Evolutionary conservation across 30 jellyfish, hydroid and myxozoan species (phyloP).

Genomic region (Hydra vulgaris): DNA sequence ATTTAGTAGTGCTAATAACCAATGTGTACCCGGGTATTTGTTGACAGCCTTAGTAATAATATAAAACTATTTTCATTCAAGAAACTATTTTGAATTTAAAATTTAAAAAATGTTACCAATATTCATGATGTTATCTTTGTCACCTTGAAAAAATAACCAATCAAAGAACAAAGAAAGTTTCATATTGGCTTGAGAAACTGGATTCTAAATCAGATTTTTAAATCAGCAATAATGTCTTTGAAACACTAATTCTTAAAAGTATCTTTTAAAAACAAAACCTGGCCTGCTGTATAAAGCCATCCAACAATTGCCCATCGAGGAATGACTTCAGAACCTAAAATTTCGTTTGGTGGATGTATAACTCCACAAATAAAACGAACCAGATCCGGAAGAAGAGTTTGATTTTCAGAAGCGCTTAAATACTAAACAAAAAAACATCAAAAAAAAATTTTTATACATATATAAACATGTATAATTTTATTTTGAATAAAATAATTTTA

Average conservation of each 20-base stretch:
- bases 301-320: slow-evolving; percentile 99
- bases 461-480: no score
- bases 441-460: neutral
- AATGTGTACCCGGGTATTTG: no score
- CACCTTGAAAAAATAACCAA: slow-evolving; percentile 83
- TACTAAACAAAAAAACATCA: slow-evolving; percentile 32
- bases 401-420: slow-evolving; percentile 72
- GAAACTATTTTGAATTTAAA: no score
- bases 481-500: no score
- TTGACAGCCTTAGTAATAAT: no score
- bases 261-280: slow-evolving; percentile 29
- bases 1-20: no score
- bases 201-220: slow-evolving; percentile 41
- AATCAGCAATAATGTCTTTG: no score
- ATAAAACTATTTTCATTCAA: no score
- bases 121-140: slow-evolving; percentile 87
- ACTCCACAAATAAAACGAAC: slow-evolving; percentile 95
- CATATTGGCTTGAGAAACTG: slow-evolving; percentile 84
- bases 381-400: slow-evolving; percentile 82
- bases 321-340: slow-evolving; percentile 82
- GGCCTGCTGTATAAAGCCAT: slow-evolving; percentile 84
- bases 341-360: slow-evolving; percentile 94
- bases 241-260: neutral
- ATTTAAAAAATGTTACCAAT: no score
- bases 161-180: slow-evolving; percentile 74